Evolutionary conservation across 2,888 invertebrate species (phyloP), one percentile per base, ranked within the genome.

Genomic region (Crocallis elinguaria): DNA sequence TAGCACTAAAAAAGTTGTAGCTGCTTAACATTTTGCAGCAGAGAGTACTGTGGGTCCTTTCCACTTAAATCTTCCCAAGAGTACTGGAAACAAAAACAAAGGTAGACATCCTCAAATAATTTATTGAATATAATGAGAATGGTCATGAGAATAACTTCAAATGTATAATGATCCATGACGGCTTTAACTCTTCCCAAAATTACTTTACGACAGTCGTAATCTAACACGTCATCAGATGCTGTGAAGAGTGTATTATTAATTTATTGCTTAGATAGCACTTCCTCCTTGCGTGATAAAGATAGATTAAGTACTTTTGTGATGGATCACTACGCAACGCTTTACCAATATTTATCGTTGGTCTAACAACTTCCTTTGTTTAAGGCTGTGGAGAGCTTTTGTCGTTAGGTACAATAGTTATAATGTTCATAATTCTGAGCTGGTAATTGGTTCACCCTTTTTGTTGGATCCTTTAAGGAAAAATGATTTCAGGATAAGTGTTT

Each of bases 271-370:
- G 60, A 61, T 61, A 60, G 55, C 56, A 54, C 60, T 50, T 61
- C 52, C 54, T 61, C 52, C 54, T 55, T 50, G 63, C 61, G 57
- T 66, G 61, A 54, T 57, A 56, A 44, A 57, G 59, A 56, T 52
- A 54, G 48, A 66, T 61, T 60, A 60, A 55, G 53, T 43, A 44
- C 30, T 55, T 39, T 42, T 58, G 36, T 58, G 61, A 66, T 63
- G 55, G 55, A 60, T 61, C 45, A 57, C 45, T 12, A 23, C 37
- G 35, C 19, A 21, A 17, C 21, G 29, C 30, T 49, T 36, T 39
- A 55, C 39, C 49, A 63, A 60, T 63, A 57, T 63, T 57, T 60
- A 58, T 51, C 32, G 29, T 46, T 44, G 27, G 32, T 19, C 36
- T 35, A 8, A 55, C 38, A 27, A 50, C 42, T 52, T 57, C 25